A percentile compares a stretch with the other conserved stretches of the same genome.
phyloP scores from a whole-genome alignment of 2,797 vertebrate genomes.

The Acomys russatus region DNA sequence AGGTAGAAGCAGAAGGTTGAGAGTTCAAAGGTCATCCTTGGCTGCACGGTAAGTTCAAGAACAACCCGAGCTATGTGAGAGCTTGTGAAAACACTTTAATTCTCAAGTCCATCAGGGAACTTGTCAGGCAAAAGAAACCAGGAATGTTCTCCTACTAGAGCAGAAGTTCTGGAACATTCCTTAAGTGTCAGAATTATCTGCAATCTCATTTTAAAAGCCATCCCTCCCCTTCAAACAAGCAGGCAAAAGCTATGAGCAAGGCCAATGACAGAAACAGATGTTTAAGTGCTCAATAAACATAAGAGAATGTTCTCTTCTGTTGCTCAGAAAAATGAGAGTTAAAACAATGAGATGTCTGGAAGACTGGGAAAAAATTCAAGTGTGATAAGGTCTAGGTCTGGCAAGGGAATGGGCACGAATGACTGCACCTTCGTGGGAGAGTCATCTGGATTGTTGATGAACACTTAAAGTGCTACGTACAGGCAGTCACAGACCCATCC shows the following conservation, averaged over 20 bases:
- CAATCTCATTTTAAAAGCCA: slow-evolving; percentile 9
- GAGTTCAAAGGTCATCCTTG: background rate
- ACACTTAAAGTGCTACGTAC: slow-evolving; percentile 34
- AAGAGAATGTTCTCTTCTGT: slow-evolving; percentile 39
- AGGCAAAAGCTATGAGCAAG: background rate
- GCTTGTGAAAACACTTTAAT: background rate
- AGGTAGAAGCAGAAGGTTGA: background rate
- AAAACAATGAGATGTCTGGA: slow-evolving; percentile 61
- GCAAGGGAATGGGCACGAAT: slow-evolving; percentile 48
- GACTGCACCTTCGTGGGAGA: slow-evolving; percentile 22
- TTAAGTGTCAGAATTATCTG: background rate
- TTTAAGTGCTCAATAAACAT: background rate
- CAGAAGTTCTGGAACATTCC: background rate
- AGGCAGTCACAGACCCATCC: background rate
- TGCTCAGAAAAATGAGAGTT: slow-evolving; percentile 65
- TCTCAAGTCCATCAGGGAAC: background rate
- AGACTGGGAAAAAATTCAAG: slow-evolving; percentile 46
- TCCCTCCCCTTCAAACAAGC: background rate
- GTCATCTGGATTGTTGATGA: slow-evolving; percentile 54
- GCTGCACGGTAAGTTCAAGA: background rate
- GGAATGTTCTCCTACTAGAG: too few relatives aligned
- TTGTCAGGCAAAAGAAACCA: background rate
- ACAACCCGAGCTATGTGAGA: background rate
- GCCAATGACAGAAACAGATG: slow-evolving; percentile 46
- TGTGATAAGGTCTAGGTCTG: background rate